Conservation (phyloP, 2,797 vertebrate genomes). For the Fundulus diaphanus region DNA sequence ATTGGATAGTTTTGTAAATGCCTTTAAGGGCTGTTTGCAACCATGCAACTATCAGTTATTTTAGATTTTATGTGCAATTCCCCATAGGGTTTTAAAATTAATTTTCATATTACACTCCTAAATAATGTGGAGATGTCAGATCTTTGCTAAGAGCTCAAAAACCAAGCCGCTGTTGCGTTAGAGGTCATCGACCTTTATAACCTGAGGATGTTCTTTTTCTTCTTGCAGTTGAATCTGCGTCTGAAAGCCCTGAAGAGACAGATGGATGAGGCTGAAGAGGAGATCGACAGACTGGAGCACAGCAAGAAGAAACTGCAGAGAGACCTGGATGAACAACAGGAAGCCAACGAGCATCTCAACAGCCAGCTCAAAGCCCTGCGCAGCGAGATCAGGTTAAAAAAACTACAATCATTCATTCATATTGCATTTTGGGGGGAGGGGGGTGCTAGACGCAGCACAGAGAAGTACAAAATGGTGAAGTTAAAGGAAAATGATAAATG, state of each 20-base stretch:
- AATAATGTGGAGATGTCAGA: not conserved
- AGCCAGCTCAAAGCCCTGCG: conserved; percentile 88
- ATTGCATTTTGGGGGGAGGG: too few species aligned
- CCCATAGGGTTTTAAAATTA: not conserved
- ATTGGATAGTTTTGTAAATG: not conserved
- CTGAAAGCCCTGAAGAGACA: conserved; percentile 96
- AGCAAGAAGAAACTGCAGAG: conserved; percentile 95
- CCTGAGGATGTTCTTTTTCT: not conserved
- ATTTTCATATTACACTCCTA: not conserved
- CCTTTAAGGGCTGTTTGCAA: too few species aligned
- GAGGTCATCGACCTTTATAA: too few species aligned
- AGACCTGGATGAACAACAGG: conserved; percentile 94
- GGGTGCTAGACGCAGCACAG: not conserved
- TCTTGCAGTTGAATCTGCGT: conserved; percentile 89
- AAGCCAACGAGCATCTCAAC: conserved; percentile 92
- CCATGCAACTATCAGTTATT: too few species aligned
- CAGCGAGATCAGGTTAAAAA: conserved; percentile 87
- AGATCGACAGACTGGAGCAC: conserved; percentile 94
- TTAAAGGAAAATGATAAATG: not conserved
- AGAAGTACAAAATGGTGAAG: not conserved
- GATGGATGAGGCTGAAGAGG: conserved; percentile 95
- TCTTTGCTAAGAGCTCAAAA: not conserved
- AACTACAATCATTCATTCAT: not conserved
- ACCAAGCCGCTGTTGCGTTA: not conserved
- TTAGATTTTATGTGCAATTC: not conserved